Evolutionary conservation across 2,113 vertebrate species (phyloP).

Genomic region (Tinamus guttatus): DNA sequence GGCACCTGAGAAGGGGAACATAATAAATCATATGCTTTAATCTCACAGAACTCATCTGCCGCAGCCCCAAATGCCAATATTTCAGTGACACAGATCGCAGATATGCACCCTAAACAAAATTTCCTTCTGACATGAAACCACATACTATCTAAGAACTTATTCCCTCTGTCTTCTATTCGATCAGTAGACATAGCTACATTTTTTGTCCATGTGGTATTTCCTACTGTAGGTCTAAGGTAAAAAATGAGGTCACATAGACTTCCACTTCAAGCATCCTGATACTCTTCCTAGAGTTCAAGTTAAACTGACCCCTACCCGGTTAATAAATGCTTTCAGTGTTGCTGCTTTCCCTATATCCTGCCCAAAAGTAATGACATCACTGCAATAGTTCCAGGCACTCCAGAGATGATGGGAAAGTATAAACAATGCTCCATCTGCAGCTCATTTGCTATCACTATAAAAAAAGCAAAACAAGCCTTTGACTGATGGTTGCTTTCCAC

Average conservation of each 20-base stretch:
- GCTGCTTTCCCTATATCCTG: not conserved
- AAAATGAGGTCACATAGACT: not conserved
- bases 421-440: constrained; percentile 64
- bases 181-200: not conserved
- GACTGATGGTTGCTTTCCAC: constrained; percentile 57
- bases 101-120: not conserved
- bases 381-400: not conserved
- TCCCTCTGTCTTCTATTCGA: not conserved
- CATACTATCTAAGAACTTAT: not conserved
- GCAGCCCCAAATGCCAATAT: not conserved
- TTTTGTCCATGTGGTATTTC: fast-evolving
- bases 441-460: constrained; percentile 22
- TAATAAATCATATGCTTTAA: not conserved
- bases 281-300: not conserved
- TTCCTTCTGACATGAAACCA: not conserved
- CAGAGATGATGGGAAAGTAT: constrained; percentile 38
- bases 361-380: not conserved
- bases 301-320: not conserved
- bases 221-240: not conserved
- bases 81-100: not conserved
- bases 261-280: not conserved
- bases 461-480: constrained; percentile 37
- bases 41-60: not conserved
- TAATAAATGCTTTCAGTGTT: constrained; percentile 7
- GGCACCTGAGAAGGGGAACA: not conserved